Base-by-base conservation (phyloP, 2,888 invertebrate genomes). In the Mystacides longicornis region DNA sequence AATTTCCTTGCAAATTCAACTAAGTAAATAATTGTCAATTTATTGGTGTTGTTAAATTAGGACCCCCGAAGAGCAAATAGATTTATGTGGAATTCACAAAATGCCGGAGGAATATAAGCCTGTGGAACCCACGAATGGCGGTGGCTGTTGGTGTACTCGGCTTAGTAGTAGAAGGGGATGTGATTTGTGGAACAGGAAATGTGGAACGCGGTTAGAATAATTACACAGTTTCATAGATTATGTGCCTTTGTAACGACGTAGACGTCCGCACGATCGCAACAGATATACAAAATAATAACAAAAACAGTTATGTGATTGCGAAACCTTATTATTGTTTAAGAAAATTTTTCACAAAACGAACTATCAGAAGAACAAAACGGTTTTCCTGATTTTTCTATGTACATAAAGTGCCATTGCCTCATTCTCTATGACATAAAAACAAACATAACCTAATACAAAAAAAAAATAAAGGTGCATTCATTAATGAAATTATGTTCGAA, bases 101-200 rank as follows among this genome's bases (percentile, higher is more conserved):
- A 37, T 37, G 37, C 14, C 14, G 37, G 37, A 16, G 37, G 16
- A 37, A n/a, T n/a, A n/a, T n/a, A n/a, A n/a, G n/a, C n/a, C n/a
- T n/a, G n/a, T n/a, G n/a, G n/a, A n/a, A n/a, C n/a, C n/a, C n/a
- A n/a, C n/a, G n/a, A n/a, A n/a, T n/a, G n/a, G n/a, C n/a, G n/a
- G n/a, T n/a, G n/a, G n/a, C n/a, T n/a, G n/a, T n/a, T n/a, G n/a
- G n/a, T n/a, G n/a, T n/a, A n/a, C n/a, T n/a, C n/a, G 16, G 37
- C 37, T 37, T 37, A 11, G 37, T 37, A 16, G 14, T n/a, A 37
- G 37, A n/a, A 37, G 47, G 56, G 59, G 55, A 52, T 43, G 57
- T 60, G 60, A 60, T 60, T 60, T 60, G 60, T 60, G 57, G 59
- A 52, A 52, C 53, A 53, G 59, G 54, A 59, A 56, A 48, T 37